phyloP scores from a whole-genome alignment of 2,113 vertebrate species.

The Sturnira hondurensis region DNA sequence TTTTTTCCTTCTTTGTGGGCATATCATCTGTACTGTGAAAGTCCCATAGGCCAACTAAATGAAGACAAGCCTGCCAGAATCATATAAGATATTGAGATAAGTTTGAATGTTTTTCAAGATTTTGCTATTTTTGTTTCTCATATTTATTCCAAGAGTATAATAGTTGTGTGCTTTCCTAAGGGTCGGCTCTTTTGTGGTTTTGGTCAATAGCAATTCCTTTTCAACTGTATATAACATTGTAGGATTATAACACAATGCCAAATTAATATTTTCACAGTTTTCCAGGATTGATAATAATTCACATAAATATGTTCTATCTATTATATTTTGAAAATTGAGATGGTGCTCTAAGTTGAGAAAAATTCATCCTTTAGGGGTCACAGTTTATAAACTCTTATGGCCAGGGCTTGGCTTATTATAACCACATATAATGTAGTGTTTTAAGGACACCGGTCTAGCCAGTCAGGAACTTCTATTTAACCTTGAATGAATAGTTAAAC shows the following conservation, averaged over 20 bases:
- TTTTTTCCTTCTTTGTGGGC: conserved; percentile 21
- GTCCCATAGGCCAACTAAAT: conserved; percentile 64
- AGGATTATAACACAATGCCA: neutral
- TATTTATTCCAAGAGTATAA: conserved; percentile 56
- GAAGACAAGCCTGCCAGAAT: conserved; percentile 63
- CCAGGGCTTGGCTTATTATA: neutral
- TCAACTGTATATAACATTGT: conserved; percentile 33
- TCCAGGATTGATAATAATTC: conserved; percentile 18
- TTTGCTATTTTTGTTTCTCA: conserved; percentile 65
- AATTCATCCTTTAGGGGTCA: neutral
- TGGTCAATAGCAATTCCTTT: conserved; percentile 44
- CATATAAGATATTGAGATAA: conserved; percentile 58
- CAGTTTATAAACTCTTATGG: neutral
- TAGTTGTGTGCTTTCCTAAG: neutral
- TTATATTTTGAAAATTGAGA: neutral
- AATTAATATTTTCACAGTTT: conserved; percentile 45
- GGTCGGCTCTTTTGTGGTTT: conserved; percentile 35
- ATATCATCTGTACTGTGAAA: conserved; percentile 53
- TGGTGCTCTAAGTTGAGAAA: conserved; percentile 7
- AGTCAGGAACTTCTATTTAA: neutral
- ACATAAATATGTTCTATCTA: neutral
- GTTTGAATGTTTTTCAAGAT: conserved; percentile 58
- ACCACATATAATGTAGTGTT: neutral
- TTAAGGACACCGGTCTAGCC: neutral
- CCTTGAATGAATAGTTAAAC: neutral